phyloP scores from a whole-genome alignment of 2,888 invertebrate species.

The Caenorhabditis sp. region DNA sequence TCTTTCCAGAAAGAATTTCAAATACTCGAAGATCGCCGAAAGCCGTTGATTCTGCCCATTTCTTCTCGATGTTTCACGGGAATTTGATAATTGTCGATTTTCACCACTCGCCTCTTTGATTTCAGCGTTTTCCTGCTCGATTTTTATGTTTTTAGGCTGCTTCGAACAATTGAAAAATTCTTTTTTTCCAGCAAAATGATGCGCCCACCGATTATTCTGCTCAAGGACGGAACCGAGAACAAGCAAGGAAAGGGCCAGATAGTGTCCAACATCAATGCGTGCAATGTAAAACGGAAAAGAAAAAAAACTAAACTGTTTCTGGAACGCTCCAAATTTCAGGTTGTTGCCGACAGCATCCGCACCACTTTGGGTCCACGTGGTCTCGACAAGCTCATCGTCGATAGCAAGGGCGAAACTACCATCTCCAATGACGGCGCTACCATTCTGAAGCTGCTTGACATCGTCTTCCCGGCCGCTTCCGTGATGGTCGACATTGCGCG shows the following conservation, averaged over 20 bases:
- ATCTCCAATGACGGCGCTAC: constrained; percentile 99
- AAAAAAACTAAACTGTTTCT: too few species aligned
- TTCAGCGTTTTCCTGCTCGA: not conserved
- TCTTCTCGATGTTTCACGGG: not conserved
- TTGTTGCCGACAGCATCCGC: constrained; percentile 93
- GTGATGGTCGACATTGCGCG: constrained; percentile 98
- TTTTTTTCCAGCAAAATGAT: constrained; percentile 64
- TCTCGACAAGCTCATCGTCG: constrained; percentile 98
- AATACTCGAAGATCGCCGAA: not conserved
- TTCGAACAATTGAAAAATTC: constrained; percentile 5
- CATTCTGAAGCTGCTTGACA: constrained; percentile 96
- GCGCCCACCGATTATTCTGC: constrained; percentile 91
- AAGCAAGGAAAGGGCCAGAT: constrained; percentile 86
- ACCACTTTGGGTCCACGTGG: constrained; percentile 98
- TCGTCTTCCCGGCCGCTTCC: constrained; percentile 97
- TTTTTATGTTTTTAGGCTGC: constrained; percentile 12
- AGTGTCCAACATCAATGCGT: constrained; percentile 79
- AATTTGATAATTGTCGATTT: not conserved
- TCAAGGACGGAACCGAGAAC: constrained; percentile 96
- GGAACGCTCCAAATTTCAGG: constrained; percentile 57
- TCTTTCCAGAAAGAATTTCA: constrained; percentile 49
- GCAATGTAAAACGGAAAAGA: constrained; percentile 67
- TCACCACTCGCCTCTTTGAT: not conserved
- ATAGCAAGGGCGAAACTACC: constrained; percentile 87
- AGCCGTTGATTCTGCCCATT: not conserved